Evolutionary conservation across 2,797 vertebrate species (phyloP).

Genomic region (Neopelma chrysocephalum): DNA sequence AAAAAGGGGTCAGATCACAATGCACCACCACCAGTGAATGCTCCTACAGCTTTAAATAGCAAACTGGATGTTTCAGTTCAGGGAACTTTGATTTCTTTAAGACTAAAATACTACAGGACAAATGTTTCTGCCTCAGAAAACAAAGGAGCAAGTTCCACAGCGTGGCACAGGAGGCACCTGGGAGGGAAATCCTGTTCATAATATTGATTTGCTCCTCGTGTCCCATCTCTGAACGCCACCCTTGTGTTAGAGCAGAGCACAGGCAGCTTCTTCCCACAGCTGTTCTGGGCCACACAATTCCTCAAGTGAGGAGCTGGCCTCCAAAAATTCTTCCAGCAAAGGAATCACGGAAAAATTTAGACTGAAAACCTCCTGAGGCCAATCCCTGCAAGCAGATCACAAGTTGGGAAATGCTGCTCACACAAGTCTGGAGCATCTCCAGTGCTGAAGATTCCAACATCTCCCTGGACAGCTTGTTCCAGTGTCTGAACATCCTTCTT

Average conservation of each 20-base stretch:
- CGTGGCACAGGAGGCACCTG: not conserved
- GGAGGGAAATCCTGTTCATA: not conserved
- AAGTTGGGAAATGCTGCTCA: fast-evolving
- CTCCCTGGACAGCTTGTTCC: not conserved
- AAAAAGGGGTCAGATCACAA: not conserved
- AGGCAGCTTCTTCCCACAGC: not conserved
- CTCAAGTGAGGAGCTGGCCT: not conserved
- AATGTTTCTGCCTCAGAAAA: not conserved
- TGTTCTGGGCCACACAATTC: fast-evolving
- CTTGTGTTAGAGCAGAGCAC: not conserved
- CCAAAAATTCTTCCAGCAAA: not conserved
- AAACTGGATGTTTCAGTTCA: not conserved
- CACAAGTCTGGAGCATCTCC: not conserved
- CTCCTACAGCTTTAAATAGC: not conserved
- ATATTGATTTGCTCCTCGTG: not conserved
- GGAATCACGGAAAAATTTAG: not conserved
- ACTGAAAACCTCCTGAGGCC: not conserved
- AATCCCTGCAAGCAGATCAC: not conserved
- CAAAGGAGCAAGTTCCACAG: not conserved
- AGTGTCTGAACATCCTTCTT: not conserved
- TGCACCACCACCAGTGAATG: not conserved
- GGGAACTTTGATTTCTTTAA: not conserved
- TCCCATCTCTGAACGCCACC: not conserved
- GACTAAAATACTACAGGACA: not conserved
- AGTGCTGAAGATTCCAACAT: not conserved